phyloP scores from a whole-genome alignment of 2,888 invertebrate genomes.

The Listrodromus nycthemerus region DNA sequence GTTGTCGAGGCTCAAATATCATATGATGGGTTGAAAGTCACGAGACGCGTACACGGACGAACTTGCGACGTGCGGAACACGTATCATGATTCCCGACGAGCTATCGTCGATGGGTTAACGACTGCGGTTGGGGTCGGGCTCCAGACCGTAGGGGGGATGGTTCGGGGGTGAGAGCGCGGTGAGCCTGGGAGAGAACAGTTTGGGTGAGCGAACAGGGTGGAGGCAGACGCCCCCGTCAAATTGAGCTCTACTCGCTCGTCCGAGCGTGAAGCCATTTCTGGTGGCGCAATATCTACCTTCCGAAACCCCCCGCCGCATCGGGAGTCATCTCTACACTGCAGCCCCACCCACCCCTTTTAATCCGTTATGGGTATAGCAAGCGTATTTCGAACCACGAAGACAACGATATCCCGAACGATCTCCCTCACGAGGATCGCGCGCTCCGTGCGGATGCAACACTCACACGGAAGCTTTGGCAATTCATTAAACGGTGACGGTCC shows the following conservation, averaged over 20 bases:
- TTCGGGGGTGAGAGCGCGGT: constrained; percentile 24
- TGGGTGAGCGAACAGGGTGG: constrained; percentile 13
- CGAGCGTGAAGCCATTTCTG: constrained; percentile 61
- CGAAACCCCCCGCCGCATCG: constrained; percentile 11
- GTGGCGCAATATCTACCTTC: constrained; percentile 50
- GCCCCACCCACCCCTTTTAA: constrained; percentile 30
- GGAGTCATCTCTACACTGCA: not conserved
- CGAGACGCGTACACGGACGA: not conserved
- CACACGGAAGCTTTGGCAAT: not conserved
- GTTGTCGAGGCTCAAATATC: constrained; percentile 11
- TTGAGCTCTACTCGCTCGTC: constrained; percentile 49
- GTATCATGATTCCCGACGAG: constrained; percentile 1
- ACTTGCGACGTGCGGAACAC: not conserved
- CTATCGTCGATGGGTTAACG: constrained; percentile 54
- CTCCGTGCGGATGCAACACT: not conserved
- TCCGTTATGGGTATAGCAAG: constrained; percentile 44
- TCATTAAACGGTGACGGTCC: not conserved
- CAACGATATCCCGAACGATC: constrained; percentile 19
- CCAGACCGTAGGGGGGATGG: not conserved
- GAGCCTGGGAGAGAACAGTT: constrained; percentile 29
- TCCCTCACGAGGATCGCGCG: not conserved
- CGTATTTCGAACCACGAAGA: constrained; percentile 33
- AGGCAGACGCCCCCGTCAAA: constrained; percentile 53
- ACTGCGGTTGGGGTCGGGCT: constrained; percentile 36
- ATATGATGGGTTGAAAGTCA: not conserved